Evolutionary conservation across 2,113 vertebrate species (phyloP).

Genomic region (Mohoua ochrocephala): DNA sequence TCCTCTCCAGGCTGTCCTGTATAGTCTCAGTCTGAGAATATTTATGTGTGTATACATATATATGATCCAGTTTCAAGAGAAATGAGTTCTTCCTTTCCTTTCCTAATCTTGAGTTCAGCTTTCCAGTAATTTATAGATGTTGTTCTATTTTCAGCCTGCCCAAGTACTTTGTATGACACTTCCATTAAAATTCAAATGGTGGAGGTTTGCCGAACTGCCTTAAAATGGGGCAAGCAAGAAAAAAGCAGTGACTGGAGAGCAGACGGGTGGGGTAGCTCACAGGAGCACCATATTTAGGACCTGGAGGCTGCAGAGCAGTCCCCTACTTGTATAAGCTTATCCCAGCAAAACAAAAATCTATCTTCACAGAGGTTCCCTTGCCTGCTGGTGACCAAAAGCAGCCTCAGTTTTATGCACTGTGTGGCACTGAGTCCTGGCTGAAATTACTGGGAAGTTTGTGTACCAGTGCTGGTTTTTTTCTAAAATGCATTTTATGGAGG

Average conservation of each 20-base stretch:
- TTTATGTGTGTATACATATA: constrained; percentile 31
- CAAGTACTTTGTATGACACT: neutral
- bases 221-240: neutral
- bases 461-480: neutral
- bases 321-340: neutral
- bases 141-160: constrained; percentile 12
- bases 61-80: neutral
- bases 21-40: constrained; percentile 3
- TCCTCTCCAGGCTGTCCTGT: constrained; percentile 8
- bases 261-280: accelerated
- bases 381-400: neutral
- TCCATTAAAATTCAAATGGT: neutral
- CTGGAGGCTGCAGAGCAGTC: neutral
- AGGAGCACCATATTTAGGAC: neutral
- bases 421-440: neutral
- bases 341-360: neutral
- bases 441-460: neutral
- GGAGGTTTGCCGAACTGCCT: neutral
- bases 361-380: neutral
- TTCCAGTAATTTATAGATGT: constrained; percentile 10
- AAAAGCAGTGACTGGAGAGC: neutral
- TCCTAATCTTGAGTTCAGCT: neutral
- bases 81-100: neutral
- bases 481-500: neutral
- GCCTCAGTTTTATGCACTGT: neutral